phyloP scores from a whole-genome alignment of 1,140 invertebrate genomes.

The Physella acuta region DNA sequence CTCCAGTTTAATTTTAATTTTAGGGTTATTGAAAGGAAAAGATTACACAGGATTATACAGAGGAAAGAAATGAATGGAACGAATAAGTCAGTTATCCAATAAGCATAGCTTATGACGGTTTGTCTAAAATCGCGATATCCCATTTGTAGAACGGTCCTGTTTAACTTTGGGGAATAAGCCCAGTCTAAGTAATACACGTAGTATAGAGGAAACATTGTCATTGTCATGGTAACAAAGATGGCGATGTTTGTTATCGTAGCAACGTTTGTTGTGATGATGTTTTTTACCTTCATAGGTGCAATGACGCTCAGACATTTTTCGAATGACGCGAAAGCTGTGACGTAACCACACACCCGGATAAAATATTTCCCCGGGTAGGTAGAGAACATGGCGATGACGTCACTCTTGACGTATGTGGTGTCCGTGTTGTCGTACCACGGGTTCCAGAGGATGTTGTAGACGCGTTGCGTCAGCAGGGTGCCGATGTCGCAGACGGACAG shows the following conservation, averaged over 20 bases:
- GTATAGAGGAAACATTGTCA: neutral
- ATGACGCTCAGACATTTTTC: neutral
- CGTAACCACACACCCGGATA: neutral
- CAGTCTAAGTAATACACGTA: neutral
- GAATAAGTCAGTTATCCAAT: neutral
- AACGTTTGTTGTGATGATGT: neutral
- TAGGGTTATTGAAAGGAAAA: neutral
- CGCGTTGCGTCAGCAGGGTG: neutral
- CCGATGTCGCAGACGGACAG: neutral
- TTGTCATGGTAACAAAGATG: neutral
- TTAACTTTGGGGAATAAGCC: neutral
- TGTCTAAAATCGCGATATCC: neutral
- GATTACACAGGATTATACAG: neutral
- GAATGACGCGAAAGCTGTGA: neutral
- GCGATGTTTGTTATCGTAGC: neutral
- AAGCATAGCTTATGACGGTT: neutral
- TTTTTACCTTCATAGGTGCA: neutral
- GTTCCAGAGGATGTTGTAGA: neutral
- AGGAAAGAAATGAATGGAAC: neutral
- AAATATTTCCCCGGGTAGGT: neutral
- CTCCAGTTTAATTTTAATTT: neutral
- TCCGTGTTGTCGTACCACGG: too few species aligned
- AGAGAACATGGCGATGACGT: neutral
- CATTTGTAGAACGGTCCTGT: neutral
- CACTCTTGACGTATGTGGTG: neutral